Evolutionary conservation across 2,888 invertebrate genomes (phyloP).

Genomic region (Xanthia icteritia): DNA sequence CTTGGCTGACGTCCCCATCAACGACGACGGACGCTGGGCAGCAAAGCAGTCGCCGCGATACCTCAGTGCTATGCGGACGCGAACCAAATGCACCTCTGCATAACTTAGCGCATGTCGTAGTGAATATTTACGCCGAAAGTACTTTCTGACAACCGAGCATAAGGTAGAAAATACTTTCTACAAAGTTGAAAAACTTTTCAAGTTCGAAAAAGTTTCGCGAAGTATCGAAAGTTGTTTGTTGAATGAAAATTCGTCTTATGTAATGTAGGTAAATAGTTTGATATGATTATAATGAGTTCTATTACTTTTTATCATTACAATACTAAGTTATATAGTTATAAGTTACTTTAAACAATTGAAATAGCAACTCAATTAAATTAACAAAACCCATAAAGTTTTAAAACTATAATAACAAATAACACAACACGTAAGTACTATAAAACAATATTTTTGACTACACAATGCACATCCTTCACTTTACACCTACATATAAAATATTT

Average conservation of each 20-base stretch:
- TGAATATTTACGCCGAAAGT: conserved; percentile 66
- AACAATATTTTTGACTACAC: not conserved
- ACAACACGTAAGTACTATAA: conserved; percentile 38
- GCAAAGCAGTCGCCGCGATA: conserved; percentile 84
- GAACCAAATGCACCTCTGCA: conserved; percentile 79
- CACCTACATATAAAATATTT: not conserved
- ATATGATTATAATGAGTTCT: conserved; percentile 26
- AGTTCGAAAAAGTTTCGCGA: conserved; percentile 68
- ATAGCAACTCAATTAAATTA: not conserved
- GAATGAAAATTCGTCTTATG: conserved; percentile 71
- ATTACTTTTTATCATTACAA: conserved; percentile 12
- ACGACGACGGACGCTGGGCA: conserved; percentile 77
- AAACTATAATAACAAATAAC: conserved; percentile 3
- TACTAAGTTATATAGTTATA: conserved; percentile 2
- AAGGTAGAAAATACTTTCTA: conserved; percentile 56
- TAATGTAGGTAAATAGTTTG: conserved; percentile 54
- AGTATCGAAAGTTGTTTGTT: conserved; percentile 67
- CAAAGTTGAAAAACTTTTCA: conserved; percentile 67
- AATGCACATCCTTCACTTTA: not conserved
- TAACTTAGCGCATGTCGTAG: conserved; percentile 67
- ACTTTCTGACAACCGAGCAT: conserved; percentile 49
- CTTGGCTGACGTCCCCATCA: conserved; percentile 79
- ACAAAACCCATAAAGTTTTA: conserved; percentile 12
- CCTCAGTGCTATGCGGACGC: conserved; percentile 82
- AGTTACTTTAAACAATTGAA: not conserved